Percentiles rank a stretch among this genome's conserved stretches.
Conservation (phyloP, 2,113 vertebrate genomes). For the Mesembrinibis cayennensis region DNA sequence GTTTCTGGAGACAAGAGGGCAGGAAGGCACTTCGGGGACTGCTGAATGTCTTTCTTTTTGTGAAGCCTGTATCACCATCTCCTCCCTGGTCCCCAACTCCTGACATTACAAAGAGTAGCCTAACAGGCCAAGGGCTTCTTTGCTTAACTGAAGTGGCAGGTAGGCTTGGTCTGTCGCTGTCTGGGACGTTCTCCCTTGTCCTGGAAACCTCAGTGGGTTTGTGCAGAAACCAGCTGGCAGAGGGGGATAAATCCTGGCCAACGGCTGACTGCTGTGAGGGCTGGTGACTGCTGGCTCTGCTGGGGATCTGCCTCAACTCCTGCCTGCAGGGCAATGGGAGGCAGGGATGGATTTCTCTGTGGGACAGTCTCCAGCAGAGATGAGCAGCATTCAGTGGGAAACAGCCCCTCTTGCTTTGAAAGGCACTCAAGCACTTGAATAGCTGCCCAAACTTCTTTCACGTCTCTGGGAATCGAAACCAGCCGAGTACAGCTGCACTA, state of each 20-base stretch:
- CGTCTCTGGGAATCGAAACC: background rate
- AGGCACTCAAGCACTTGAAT: background rate
- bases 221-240: fast-evolving
- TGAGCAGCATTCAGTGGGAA: fast-evolving
- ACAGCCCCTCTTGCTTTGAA: background rate
- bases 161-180: background rate
- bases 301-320: background rate
- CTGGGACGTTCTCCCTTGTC: background rate
- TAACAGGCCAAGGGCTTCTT: background rate
- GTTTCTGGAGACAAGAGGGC: background rate
- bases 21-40: background rate
- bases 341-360: background rate
- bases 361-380: background rate
- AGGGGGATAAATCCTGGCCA: background rate
- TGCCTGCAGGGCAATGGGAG: background rate
- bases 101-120: background rate
- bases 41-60: too few species aligned
- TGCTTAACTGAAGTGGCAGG: background rate
- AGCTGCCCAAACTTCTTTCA: too few species aligned
- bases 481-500: background rate
- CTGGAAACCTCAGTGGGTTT: background rate
- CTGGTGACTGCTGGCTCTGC: background rate
- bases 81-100: background rate
- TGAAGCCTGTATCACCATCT: background rate
- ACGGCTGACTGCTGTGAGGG: background rate